Percentiles rank a stretch among this genome's conserved stretches.
These are phyloP conservation scores for Tetraneura akinire DNA, from an alignment of 1,140 invertebrate species.

Conservation along the genomic window DNA sequence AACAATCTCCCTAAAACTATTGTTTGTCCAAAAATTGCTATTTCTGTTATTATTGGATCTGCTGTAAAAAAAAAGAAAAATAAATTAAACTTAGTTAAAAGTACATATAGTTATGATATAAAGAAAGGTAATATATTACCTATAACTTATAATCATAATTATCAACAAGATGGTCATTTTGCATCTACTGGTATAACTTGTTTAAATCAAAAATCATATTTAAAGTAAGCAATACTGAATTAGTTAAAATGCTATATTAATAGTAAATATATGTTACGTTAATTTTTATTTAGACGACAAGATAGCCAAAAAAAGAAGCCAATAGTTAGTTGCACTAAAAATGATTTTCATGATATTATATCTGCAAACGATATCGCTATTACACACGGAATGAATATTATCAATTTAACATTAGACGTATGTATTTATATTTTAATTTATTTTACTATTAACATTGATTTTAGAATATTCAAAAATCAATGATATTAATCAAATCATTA, in stretches of 20 bases:
- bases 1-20: slow-evolving; percentile 34
- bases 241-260: not conserved
- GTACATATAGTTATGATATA: slow-evolving; percentile 19
- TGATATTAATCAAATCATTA: too few relatives aligned
- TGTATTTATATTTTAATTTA: not conserved
- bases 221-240: slow-evolving; percentile 3
- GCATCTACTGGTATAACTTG: slow-evolving; percentile 41
- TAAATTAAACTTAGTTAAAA: slow-evolving; percentile 24
- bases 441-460: too few relatives aligned
- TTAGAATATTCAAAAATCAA: too few relatives aligned
- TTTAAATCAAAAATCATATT: slow-evolving; percentile 38
- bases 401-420: slow-evolving; percentile 40
- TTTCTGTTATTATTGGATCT: slow-evolving; percentile 17
- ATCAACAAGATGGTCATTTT: slow-evolving; percentile 48
- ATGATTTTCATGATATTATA: slow-evolving; percentile 43
- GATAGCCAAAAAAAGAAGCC: slow-evolving; percentile 38
- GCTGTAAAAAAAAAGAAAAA: slow-evolving; percentile 30
- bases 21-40: slow-evolving; percentile 30
- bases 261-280: not conserved
- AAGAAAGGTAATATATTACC: slow-evolving; percentile 41
- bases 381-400: slow-evolving; percentile 18
- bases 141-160: slow-evolving; percentile 33
- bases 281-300: not conserved
- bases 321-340: slow-evolving; percentile 15
- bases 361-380: slow-evolving; percentile 17